Conservation (phyloP, 2,888 invertebrate genomes). For the Athetis lepigone region DNA sequence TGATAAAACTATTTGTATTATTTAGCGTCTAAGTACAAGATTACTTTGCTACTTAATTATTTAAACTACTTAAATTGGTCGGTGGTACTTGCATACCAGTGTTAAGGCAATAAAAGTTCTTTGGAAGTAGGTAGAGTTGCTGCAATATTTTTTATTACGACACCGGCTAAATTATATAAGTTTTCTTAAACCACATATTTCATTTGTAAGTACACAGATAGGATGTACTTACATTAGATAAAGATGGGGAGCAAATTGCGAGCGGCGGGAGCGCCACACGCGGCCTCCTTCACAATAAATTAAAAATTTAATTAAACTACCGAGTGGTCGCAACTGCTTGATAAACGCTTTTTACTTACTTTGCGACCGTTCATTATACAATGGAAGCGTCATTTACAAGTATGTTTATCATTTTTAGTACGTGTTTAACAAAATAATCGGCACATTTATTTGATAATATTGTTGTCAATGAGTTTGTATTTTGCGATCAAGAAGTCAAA, state of each 20-base stretch:
- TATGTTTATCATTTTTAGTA: slow-evolving; percentile 50
- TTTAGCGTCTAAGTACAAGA: not conserved
- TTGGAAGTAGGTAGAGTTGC: not conserved
- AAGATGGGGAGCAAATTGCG: slow-evolving; percentile 77
- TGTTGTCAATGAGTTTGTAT: not conserved
- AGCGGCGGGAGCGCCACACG: slow-evolving; percentile 73
- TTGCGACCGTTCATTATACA: slow-evolving; percentile 74
- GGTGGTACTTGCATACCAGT: no score
- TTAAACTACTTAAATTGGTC: no score
- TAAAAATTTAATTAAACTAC: slow-evolving; percentile 88
- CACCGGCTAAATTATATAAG: slow-evolving; percentile 9
- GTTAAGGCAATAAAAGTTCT: not conserved
- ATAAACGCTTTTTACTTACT: slow-evolving; percentile 81
- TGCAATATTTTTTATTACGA: not conserved
- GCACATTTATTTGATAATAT: slow-evolving; percentile 4
- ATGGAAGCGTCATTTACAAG: slow-evolving; percentile 58
- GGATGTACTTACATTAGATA: slow-evolving; percentile 64
- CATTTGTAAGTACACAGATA: slow-evolving; percentile 57
- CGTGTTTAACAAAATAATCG: slow-evolving; percentile 25
- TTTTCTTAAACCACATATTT: slow-evolving; percentile 47
- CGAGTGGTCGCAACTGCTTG: slow-evolving; percentile 82
- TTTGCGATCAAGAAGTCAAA: no score
- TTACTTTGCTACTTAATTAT: not conserved
- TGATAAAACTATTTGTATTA: not conserved
- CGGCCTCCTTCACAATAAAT: slow-evolving; percentile 83